Evolutionary conservation across 2,797 vertebrate genomes (phyloP), one percentile per base, ranked within the genome.

Genomic region (Centropyge bicolor): DNA sequence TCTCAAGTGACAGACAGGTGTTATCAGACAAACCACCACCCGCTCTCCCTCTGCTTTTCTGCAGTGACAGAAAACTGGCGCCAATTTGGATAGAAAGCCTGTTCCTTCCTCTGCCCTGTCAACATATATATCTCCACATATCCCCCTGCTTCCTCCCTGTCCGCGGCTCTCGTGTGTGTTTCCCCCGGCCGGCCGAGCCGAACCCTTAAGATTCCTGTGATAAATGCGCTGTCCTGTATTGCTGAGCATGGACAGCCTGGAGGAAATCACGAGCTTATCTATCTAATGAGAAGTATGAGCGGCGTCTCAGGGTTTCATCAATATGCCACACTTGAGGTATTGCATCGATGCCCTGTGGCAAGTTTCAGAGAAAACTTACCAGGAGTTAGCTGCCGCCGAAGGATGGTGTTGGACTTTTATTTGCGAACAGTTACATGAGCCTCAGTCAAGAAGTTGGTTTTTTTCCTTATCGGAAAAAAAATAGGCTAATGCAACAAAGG

Each of bases 211-310:
- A 68, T 83, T 65, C 61, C 72, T 51, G 67, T 83, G 86, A 92
- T 88, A 80, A 91, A 88, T 85, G 90, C 66, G 46, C 76, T 45
- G 74, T 80, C 82, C 46, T 60, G 76, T 71, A 67, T 45, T 67
- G 80, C 85, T 78, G 80, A 89, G 61, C 13, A 1, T 12, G 8
- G 64, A 76, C 70, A 48, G 81, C 69, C 82, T 75, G 35, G 45
- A 80, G 70, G 70, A 86, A 80, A 80, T 51, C 59, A 27, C 66
- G 6, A 36, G 51, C 69, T 75, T 78, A 82, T 91, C 87, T 85
- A 3, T 77, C 70, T 81, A 85, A 85, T 75, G 49, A 84, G 78
- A 80, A 82, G 63, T 68, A 86, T 63, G 80, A 87, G 70, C 59
- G 17, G 9, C 22, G 57, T 83, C 80, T 85, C 74, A 0, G 43